Base-by-base conservation (phyloP, 92 coral and sea anemone species). In the Porites cylindrica region DNA sequence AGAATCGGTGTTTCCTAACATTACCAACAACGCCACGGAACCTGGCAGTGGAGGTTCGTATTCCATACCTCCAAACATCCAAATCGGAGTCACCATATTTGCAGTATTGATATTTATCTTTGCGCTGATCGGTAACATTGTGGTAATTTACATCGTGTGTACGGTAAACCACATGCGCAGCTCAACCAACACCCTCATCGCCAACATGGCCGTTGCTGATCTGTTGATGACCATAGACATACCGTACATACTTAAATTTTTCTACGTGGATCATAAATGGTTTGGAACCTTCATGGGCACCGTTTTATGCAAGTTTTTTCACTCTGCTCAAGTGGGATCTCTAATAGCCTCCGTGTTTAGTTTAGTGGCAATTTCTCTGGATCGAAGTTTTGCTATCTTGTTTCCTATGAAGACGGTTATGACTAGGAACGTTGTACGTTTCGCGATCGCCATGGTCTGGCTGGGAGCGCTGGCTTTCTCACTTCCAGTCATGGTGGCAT, bases 121-220 rank as follows among this genome's bases (percentile, higher is more conserved):
- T 62, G 88, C 94, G 12, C 53, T 88, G 51, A 72, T 93, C 53
- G 96, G 96, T 9, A 93, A 93, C 88, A 62, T 77, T 6, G 54
- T 91, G 69, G 93, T 93, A 10, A 79, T 93, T 24, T 87, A 93
- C 77, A 88, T 93, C 82, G 94, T 93, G 11, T 90, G 66, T 12
- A 82, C 92, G 17, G 90, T 88, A 73, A 80, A 81, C 16, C 94
- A 90, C 83, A 93, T 93, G 96, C 88, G 94, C 75, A 93, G 85
- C 66, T 72, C 96, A 12, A 90, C 92, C 67, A 93, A 93, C 82
- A 93, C 70, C 23, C 87, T 93, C 10, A 90, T 93, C 82, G 96
- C 94, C 18, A 93, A 93, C 86, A 90, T 93, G 96, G 91, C 94
- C 24, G 11, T 93, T 2, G 96, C 96, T 8, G 96, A 93, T 72